Conservation (phyloP, 2,797 vertebrate genomes). For the Pangasius larnaudii region DNA sequence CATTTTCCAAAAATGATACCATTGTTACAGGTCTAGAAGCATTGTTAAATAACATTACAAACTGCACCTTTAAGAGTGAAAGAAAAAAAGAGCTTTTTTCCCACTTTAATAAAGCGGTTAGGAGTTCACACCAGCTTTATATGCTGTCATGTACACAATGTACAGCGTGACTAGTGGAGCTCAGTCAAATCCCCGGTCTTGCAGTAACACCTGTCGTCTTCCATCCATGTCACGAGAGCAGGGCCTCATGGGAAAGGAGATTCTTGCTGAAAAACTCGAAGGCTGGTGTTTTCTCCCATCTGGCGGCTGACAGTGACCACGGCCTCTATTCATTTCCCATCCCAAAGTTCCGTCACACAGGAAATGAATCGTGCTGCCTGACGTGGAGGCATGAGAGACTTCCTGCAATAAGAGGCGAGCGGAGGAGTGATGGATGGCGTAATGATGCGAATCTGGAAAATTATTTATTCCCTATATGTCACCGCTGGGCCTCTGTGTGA, state of each 20-base stretch:
- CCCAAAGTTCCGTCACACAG: slow-evolving; percentile 66
- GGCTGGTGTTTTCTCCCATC: slow-evolving; percentile 57
- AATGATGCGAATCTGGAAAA: slow-evolving; percentile 71
- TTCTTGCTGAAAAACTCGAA: slow-evolving; percentile 5
- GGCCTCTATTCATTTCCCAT: slow-evolving; percentile 78
- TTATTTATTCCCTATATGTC: slow-evolving; percentile 73
- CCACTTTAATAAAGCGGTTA: neutral
- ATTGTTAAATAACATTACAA: neutral
- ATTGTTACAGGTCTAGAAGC: neutral
- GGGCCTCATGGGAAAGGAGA: neutral
- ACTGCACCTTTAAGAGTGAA: neutral
- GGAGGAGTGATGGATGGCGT: slow-evolving; percentile 69
- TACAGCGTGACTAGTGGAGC: slow-evolving; percentile 25
- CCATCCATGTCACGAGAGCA: slow-evolving; percentile 20
- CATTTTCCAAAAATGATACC: neutral
- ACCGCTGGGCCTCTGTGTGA: slow-evolving; percentile 19
- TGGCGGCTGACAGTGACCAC: slow-evolving; percentile 75
- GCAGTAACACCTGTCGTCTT: slow-evolving; percentile 22
- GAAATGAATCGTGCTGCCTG: slow-evolving; percentile 79
- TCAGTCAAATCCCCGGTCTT: slow-evolving; percentile 25
- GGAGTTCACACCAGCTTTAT: neutral
- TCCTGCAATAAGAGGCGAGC: slow-evolving; percentile 71
- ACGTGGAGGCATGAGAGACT: slow-evolving; percentile 73
- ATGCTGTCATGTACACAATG: neutral
- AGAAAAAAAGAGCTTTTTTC: neutral